These are phyloP conservation scores for Lithophane socia DNA, from an alignment of 2,888 invertebrate species.

Conservation along the genomic window DNA sequence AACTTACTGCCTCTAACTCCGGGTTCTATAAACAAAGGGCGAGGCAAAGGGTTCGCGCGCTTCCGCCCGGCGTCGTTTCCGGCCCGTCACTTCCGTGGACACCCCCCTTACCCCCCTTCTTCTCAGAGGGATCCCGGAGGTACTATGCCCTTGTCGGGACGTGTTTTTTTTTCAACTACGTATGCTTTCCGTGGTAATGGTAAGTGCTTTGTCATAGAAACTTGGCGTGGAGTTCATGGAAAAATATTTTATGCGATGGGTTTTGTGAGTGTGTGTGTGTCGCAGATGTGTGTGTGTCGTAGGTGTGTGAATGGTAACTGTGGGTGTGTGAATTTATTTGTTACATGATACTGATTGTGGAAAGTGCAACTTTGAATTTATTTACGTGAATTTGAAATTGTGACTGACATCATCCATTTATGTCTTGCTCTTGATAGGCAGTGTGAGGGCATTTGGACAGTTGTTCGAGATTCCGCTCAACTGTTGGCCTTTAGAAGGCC, in stretches of 20 bases:
- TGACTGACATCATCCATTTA: too few relatives aligned
- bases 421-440: neutral
- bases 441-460: neutral
- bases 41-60: slow-evolving; percentile 83
- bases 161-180: slow-evolving; percentile 72
- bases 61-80: slow-evolving; percentile 86
- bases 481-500: too few relatives aligned
- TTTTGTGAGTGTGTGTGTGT: slow-evolving; percentile 11
- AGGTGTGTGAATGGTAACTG: neutral
- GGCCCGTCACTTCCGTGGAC: slow-evolving; percentile 76
- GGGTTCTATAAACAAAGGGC: slow-evolving; percentile 83
- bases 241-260: slow-evolving; percentile 44
- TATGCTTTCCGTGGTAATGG: slow-evolving; percentile 75
- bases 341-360: neutral
- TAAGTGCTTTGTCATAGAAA: slow-evolving; percentile 74
- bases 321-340: neutral
- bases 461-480: too few relatives aligned
- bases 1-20: slow-evolving; percentile 41
- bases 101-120: slow-evolving; percentile 41
- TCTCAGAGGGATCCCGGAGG: slow-evolving; percentile 68
- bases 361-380: neutral
- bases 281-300: slow-evolving; percentile 13
- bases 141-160: slow-evolving; percentile 60
- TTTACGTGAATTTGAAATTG: neutral
- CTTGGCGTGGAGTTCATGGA: slow-evolving; percentile 32